Percentiles rank a stretch among this genome's conserved stretches.
Evolutionary conservation across 2,113 vertebrate species (phyloP).

Genomic region (Podarcis raffonei): DNA sequence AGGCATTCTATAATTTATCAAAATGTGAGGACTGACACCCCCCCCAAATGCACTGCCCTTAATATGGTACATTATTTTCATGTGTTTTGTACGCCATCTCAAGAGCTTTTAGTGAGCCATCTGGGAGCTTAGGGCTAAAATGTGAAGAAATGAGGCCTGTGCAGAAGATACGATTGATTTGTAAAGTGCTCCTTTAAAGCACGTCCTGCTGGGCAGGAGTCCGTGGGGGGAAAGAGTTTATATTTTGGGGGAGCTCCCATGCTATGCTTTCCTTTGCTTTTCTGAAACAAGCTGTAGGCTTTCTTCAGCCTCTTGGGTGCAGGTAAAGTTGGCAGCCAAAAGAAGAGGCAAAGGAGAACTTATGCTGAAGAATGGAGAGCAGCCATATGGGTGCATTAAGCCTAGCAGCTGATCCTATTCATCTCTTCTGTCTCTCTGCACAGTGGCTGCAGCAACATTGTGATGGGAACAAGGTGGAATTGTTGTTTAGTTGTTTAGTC

Average conservation of each 20-base stretch:
- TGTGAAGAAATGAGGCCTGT: neutral
- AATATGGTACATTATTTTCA: no score
- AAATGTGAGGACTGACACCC: no score
- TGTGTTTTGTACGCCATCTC: no score
- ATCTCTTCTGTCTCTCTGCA: neutral
- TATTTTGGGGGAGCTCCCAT: no score
- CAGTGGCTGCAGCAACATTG: neutral
- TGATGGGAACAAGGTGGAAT: neutral
- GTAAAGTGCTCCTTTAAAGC: no score
- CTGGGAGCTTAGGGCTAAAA: neutral
- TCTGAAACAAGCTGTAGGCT: neutral
- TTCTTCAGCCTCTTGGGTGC: neutral
- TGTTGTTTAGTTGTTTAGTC: no score
- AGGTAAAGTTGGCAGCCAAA: neutral
- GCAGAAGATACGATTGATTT: neutral
- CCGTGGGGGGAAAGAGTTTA: no score
- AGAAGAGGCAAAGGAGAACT: neutral
- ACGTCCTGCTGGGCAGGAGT: no score
- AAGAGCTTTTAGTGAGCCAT: neutral
- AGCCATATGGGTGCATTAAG: neutral
- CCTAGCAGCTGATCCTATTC: rapidly evolving
- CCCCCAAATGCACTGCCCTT: no score
- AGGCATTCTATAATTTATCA: no score
- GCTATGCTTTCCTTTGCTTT: no score
- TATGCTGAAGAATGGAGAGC: neutral